Conservation (phyloP, 2,113 vertebrate genomes). For the Lophotis ruficrista region DNA sequence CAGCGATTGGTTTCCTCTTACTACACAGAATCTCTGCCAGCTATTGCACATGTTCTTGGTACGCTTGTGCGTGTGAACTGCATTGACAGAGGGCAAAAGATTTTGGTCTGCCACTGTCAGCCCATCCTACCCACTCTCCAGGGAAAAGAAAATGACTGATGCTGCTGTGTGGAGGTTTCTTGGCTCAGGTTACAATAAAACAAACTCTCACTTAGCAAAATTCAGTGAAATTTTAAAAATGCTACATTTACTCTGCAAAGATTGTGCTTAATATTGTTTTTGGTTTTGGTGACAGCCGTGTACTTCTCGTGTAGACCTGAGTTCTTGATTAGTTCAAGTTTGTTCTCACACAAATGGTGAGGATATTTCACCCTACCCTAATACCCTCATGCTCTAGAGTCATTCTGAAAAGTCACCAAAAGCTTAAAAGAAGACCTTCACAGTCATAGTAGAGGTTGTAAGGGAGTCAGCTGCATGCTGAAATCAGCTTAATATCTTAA, state of each 20-base stretch:
- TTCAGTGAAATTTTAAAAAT: background rate
- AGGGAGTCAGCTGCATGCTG: background rate
- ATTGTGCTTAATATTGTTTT: background rate
- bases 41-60: background rate
- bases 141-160: background rate
- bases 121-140: background rate
- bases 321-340: background rate
- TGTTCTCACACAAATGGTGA: background rate
- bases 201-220: background rate
- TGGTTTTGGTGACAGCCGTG: background rate
- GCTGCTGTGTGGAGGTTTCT: background rate
- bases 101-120: background rate
- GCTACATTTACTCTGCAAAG: background rate
- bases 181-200: background rate
- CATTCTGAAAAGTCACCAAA: conserved; percentile 21
- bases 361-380: background rate
- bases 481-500: conserved; percentile 8
- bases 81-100: background rate
- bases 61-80: background rate
- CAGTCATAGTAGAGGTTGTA: background rate
- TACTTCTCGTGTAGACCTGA: background rate
- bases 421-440: conserved; percentile 22
- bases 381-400: background rate
- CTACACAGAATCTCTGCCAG: background rate
- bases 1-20: background rate